Evolutionary conservation across 2,797 vertebrate genomes (phyloP).

Genomic region (Typhlichthys eigenmanni): DNA sequence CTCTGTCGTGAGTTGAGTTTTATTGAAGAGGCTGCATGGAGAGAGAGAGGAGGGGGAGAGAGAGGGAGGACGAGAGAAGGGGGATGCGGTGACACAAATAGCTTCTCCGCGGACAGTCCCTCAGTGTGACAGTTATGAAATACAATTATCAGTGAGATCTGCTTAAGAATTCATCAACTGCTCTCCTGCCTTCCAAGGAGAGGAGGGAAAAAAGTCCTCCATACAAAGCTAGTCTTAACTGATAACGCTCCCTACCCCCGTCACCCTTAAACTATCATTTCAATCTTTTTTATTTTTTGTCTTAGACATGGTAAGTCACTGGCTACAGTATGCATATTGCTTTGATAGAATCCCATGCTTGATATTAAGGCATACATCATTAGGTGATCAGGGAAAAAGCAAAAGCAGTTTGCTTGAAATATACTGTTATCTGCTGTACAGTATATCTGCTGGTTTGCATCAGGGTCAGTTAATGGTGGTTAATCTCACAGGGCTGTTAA

Average conservation of each 20-base stretch:
- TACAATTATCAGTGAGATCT: constrained; percentile 98
- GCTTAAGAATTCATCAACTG: constrained; percentile 88
- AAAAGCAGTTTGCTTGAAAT: constrained; percentile 65
- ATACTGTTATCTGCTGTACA: background rate
- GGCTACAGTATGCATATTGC: constrained; percentile 33
- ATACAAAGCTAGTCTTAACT: constrained; percentile 73
- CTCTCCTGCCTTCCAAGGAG: constrained; percentile 68
- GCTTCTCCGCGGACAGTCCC: constrained; percentile 88
- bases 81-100: constrained; percentile 84
- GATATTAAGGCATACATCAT: constrained; percentile 77
- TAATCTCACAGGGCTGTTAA: constrained; percentile 60
- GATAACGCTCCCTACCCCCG: constrained; percentile 68
- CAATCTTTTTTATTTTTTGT: constrained; percentile 43
- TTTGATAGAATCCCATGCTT: constrained; percentile 58
- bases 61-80: background rate
- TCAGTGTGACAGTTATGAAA: constrained; percentile 92
- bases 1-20: constrained; percentile 87
- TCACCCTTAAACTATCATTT: constrained; percentile 72
- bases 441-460: constrained; percentile 62
- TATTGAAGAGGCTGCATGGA: constrained; percentile 80
- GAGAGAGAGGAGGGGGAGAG: background rate
- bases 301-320: constrained; percentile 66
- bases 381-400: constrained; percentile 74
- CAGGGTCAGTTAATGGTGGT: constrained; percentile 68
- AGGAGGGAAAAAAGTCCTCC: constrained; percentile 44